Percentiles rank a stretch among this genome's conserved stretches.
Evolutionary conservation across 1,140 invertebrate species (phyloP).

Genomic region (Solenopsis fugax): DNA sequence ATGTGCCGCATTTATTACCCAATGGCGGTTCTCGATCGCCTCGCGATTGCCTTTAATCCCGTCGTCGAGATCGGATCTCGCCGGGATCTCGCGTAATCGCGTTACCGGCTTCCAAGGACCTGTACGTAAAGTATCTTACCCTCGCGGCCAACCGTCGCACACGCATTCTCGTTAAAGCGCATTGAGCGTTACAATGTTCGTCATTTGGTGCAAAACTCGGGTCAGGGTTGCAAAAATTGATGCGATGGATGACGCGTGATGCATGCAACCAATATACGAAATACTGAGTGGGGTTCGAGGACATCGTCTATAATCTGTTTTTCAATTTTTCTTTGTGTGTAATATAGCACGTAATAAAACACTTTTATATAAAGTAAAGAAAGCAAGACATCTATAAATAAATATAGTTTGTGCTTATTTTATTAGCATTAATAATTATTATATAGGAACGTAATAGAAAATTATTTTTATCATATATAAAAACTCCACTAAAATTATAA

Average conservation of each 20-base stretch:
- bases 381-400: neutral
- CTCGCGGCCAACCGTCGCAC: slow-evolving; percentile 13
- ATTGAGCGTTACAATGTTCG: slow-evolving; percentile 24
- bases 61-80: slow-evolving; percentile 50
- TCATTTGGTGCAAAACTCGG: slow-evolving; percentile 19
- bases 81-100: slow-evolving; percentile 51
- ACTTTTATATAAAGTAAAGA: neutral
- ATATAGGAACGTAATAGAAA: neutral
- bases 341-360: neutral
- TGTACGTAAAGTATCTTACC: slow-evolving; percentile 32
- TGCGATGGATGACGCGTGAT: neutral
- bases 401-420: neutral
- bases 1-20: slow-evolving; percentile 59
- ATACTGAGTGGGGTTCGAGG: neutral
- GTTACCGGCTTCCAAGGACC: slow-evolving; percentile 44
- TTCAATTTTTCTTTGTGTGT: neutral
- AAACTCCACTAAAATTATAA: neutral
- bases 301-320: neutral
- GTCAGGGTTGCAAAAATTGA: slow-evolving; percentile 40
- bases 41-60: slow-evolving; percentile 55
- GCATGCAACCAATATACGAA: slow-evolving; percentile 1
- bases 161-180: slow-evolving; percentile 45
- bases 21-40: slow-evolving; percentile 53
- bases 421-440: neutral
- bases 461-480: neutral